These are phyloP conservation scores for Chaenocephalus aceratus DNA, from an alignment of 2,113 vertebrate genomes.

Conservation along the genomic window DNA sequence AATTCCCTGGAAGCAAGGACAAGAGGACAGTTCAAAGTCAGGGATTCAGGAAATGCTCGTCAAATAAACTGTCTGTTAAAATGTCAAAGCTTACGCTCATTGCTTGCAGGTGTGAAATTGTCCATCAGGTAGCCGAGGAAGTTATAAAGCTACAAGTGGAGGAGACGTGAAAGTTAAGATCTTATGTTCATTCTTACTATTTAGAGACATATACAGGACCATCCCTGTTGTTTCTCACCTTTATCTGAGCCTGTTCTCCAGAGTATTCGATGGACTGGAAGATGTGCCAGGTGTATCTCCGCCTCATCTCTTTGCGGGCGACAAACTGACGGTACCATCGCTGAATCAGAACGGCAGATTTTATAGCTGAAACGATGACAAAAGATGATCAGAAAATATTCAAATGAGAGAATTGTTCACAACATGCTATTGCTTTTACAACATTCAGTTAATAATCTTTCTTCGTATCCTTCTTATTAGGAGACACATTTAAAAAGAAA, in stretches of 20 bases:
- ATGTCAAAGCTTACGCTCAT: slow-evolving; percentile 87
- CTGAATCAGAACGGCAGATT: slow-evolving; percentile 91
- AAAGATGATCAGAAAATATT: background rate
- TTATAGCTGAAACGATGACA: slow-evolving; percentile 84
- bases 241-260: slow-evolving; percentile 94
- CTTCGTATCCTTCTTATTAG: too few relatives aligned
- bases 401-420: too few relatives aligned
- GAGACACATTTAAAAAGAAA: background rate
- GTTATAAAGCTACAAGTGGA: slow-evolving; percentile 88
- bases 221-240: slow-evolving; percentile 76
- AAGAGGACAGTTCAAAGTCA: background rate
- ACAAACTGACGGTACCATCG: slow-evolving; percentile 91
- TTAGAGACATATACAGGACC: background rate
- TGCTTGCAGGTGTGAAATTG: slow-evolving; percentile 89
- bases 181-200: background rate
- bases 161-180: slow-evolving; percentile 7
- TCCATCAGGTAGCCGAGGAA: slow-evolving; percentile 96
- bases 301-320: slow-evolving; percentile 91
- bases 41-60: background rate
- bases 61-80: background rate
- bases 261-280: slow-evolving; percentile 96
- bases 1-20: slow-evolving; percentile 83
- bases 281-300: slow-evolving; percentile 94
- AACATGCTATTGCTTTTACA: too few relatives aligned
- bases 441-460: too few relatives aligned